Conservation (phyloP, 2,113 vertebrate genomes). For the Beaufortia kweichowensis region DNA sequence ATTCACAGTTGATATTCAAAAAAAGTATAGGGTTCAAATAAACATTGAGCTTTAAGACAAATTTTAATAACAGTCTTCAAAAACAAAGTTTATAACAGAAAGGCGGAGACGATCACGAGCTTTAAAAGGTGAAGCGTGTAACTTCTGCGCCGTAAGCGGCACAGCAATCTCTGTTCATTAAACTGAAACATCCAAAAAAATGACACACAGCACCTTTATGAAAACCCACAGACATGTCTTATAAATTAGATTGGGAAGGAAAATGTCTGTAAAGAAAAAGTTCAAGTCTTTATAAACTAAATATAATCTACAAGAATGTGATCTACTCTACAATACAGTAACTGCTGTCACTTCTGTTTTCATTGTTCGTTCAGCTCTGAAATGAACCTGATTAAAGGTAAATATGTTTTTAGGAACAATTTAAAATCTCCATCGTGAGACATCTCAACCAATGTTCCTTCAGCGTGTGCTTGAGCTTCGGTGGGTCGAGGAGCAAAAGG, state of each 20-base stretch:
- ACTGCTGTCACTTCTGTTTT: slow-evolving; percentile 55
- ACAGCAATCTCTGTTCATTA: not conserved
- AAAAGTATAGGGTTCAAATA: not conserved
- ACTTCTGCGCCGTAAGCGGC: no score
- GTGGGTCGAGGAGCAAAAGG: not conserved
- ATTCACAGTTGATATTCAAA: not conserved
- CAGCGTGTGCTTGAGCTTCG: not conserved
- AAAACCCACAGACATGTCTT: slow-evolving; percentile 38
- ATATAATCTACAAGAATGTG: slow-evolving; percentile 61
- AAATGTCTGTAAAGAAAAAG: slow-evolving; percentile 17
- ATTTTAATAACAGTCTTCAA: slow-evolving; percentile 32
- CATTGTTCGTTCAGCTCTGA: not conserved
- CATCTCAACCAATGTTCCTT: not conserved
- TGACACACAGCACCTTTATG: slow-evolving; percentile 31
- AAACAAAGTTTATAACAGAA: slow-evolving; percentile 32
- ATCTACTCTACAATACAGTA: slow-evolving; percentile 57
- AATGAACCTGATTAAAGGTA: not conserved
- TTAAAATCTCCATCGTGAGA: not conserved
- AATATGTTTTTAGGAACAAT: not conserved
- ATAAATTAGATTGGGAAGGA: slow-evolving; percentile 6
- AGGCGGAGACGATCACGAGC: not conserved
- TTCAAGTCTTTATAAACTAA: slow-evolving; percentile 54
- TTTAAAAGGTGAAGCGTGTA: not conserved
- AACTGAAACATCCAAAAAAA: not conserved
- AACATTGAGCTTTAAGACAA: slow-evolving; percentile 23